A percentile compares a stretch with the other conserved stretches of the same genome.
Conservation (phyloP, 2,888 invertebrate species). For the Octodonta nipae region DNA sequence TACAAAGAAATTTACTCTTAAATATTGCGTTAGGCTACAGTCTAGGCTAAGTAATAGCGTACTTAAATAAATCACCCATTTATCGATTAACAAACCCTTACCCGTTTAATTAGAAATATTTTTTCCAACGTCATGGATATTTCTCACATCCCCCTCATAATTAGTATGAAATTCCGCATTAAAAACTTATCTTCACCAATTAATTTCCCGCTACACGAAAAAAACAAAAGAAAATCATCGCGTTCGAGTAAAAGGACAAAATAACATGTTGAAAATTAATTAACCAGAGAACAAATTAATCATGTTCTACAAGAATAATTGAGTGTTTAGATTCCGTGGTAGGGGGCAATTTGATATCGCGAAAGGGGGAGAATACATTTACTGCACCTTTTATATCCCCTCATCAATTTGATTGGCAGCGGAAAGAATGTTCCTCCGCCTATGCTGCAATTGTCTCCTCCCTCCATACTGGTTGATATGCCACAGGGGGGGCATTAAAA, state of each 20-base stretch:
- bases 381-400: constrained; percentile 12
- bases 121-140: too few relatives aligned
- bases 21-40: too few relatives aligned
- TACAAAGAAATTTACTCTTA: too few relatives aligned
- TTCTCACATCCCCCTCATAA: background rate
- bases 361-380: constrained; percentile 6
- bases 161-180: constrained; percentile 1
- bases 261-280: constrained; percentile 25
- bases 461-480: constrained; percentile 29
- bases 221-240: constrained; percentile 7
- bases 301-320: constrained; percentile 28
- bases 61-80: too few relatives aligned
- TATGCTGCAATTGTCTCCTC: constrained; percentile 27
- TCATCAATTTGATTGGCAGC: constrained; percentile 31
- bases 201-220: constrained; percentile 4
- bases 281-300: constrained; percentile 31
- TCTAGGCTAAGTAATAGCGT: too few relatives aligned
- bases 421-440: constrained; percentile 31
- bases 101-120: too few relatives aligned
- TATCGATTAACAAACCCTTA: too few relatives aligned
- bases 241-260: constrained; percentile 7
- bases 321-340: constrained; percentile 11
- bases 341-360: constrained; percentile 1
- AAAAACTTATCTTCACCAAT: background rate
- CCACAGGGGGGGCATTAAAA: constrained; percentile 35